These are phyloP conservation scores for Lycaena phlaeas DNA, from an alignment of 2,888 invertebrate species.

Conservation along the genomic window DNA sequence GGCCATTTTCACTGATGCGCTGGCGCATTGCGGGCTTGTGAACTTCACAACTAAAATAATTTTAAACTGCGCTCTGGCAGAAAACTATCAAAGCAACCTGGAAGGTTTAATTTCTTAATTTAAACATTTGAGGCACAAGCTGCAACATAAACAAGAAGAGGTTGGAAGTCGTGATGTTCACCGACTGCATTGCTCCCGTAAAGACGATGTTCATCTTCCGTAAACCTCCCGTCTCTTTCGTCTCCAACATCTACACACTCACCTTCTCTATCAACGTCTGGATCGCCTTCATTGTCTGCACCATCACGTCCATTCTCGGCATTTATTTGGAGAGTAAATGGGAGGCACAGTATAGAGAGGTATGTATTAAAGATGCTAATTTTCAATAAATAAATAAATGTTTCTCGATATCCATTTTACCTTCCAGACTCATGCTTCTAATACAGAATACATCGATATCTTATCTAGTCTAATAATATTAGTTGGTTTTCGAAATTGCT, in stretches of 20 bases:
- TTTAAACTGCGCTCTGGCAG: no score
- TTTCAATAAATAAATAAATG: no score
- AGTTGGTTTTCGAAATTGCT: no score
- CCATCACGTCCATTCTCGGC: conserved; percentile 37
- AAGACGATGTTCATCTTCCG: conserved; percentile 73
- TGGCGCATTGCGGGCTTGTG: no score
- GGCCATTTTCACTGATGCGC: no score
- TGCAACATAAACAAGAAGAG: conserved; percentile 32
- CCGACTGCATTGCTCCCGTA: conserved; percentile 57
- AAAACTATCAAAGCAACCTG: no score
- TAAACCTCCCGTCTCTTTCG: conserved; percentile 76
- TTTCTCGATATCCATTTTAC: no score
- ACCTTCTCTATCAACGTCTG: conserved; percentile 76
- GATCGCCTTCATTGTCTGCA: conserved; percentile 59
- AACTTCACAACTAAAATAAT: no score
- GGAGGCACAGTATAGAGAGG: conserved; percentile 25
- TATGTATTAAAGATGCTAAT: not conserved
- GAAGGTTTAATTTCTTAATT: not conserved
- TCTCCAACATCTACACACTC: conserved; percentile 76
- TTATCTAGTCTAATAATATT: no score
- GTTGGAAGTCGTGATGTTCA: conserved; percentile 47
- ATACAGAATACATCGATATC: no score
- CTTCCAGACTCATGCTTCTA: no score
- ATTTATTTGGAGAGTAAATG: conserved; percentile 46
- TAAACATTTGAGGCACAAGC: conserved; percentile 40